These are phyloP conservation scores for Microchirus variegatus DNA, from an alignment of 2,797 vertebrate genomes.

Conservation along the genomic window DNA sequence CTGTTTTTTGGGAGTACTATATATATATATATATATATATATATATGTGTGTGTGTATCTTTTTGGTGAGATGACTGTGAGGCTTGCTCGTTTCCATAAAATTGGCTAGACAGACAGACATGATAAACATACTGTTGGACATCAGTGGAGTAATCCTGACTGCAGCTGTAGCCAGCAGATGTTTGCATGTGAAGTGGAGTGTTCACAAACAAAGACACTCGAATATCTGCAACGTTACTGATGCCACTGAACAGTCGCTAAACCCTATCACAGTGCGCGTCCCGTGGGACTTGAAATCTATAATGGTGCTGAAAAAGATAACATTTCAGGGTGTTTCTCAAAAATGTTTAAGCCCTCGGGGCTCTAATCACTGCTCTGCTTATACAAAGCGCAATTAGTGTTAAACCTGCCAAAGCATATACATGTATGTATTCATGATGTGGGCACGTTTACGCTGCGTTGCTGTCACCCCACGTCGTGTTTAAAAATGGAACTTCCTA, in stretches of 20 bases:
- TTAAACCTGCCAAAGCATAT: too few species aligned
- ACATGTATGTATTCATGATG: too few species aligned
- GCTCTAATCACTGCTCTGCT: too few species aligned
- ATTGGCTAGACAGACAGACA: background rate
- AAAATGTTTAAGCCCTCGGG: too few species aligned
- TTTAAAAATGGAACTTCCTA: constrained; percentile 9
- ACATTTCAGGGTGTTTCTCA: too few species aligned
- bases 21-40: too few species aligned
- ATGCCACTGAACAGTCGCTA: background rate
- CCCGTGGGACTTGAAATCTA: background rate
- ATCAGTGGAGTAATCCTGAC: background rate
- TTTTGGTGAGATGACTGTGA: background rate
- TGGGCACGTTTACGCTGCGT: too few species aligned
- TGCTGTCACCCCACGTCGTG: too few species aligned
- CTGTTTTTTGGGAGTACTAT: too few species aligned
- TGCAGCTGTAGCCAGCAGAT: background rate
- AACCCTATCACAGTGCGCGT: background rate
- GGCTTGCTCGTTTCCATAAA: background rate
- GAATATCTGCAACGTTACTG: background rate
- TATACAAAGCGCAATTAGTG: too few species aligned
- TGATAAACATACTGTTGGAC: background rate
- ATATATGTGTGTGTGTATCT: too few species aligned
- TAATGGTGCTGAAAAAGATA: too few species aligned
- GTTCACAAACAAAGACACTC: background rate
- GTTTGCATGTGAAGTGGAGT: constrained; percentile 1